Evolutionary conservation across 2,888 invertebrate species (phyloP).

Genomic region (Parelbella ahira): DNA sequence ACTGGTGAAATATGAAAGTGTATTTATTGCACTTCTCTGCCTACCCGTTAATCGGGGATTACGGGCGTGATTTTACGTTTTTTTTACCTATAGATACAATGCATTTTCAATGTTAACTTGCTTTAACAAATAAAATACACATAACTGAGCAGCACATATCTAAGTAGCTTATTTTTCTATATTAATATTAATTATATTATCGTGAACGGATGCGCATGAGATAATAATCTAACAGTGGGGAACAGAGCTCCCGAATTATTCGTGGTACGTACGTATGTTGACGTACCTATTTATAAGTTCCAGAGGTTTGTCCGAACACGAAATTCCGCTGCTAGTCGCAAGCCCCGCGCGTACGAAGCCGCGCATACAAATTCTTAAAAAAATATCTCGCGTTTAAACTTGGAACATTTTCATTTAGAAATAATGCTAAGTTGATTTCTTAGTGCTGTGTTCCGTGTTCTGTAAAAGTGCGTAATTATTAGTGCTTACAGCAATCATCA

Average conservation of each 20-base stretch:
- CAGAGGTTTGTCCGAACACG: conserved; percentile 66
- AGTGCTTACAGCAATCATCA: conserved; percentile 38
- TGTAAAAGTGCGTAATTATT: conserved; percentile 52
- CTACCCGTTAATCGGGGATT: too few species aligned
- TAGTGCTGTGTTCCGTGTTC: conserved; percentile 46
- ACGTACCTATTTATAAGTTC: conserved; percentile 79
- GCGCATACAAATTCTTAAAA: conserved; percentile 36
- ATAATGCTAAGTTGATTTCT: conserved; percentile 38
- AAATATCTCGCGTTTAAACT: too few species aligned
- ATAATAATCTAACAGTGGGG: conserved; percentile 21
- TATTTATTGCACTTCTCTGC: too few species aligned
- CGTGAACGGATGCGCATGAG: conserved; percentile 15
- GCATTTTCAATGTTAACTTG: too few species aligned
- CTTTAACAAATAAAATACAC: too few species aligned
- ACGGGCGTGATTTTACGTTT: too few species aligned
- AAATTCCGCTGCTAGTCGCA: conserved; percentile 70
- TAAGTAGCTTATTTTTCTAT: too few species aligned
- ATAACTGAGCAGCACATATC: too few species aligned
- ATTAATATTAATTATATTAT: too few species aligned
- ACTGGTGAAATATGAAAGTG: too few species aligned
- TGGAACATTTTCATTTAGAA: conserved; percentile 28
- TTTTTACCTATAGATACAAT: too few species aligned
- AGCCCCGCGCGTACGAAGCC: conserved; percentile 51
- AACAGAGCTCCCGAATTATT: conserved; percentile 36
- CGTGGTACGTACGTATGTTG: conserved; percentile 46